Percentiles rank a stretch among this genome's conserved stretches.
phyloP scores from a whole-genome alignment of 2,113 vertebrate species.

The Hepsetus odoe region DNA sequence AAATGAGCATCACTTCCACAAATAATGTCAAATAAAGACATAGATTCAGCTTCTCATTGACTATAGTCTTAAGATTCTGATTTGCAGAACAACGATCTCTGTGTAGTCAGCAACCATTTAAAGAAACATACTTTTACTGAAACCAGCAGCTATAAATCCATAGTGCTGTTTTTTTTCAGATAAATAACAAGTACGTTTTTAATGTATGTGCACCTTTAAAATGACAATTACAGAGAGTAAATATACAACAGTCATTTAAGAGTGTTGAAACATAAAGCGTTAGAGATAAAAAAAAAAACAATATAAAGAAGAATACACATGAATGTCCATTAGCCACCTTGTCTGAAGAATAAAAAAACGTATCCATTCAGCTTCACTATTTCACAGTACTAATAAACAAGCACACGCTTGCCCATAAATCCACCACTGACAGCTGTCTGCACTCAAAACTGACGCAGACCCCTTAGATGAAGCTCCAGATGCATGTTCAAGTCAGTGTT shows the following conservation, averaged over 20 bases:
- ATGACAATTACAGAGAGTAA: constrained; percentile 6
- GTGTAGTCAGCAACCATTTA: not conserved
- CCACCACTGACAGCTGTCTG: not conserved
- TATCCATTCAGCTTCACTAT: not conserved
- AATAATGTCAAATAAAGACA: not conserved
- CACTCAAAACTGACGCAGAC: not conserved
- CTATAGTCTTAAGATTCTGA: not conserved
- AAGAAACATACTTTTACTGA: not conserved
- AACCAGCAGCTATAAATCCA: not conserved
- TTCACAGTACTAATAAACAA: not conserved
- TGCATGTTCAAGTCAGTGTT: not conserved
- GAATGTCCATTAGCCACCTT: not conserved
- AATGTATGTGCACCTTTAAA: no score
- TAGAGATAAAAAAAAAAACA: not conserved
- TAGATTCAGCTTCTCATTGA: not conserved
- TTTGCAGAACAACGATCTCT: constrained; percentile 4
- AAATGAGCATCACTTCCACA: constrained; percentile 6
- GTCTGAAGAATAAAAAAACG: not conserved
- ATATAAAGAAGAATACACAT: not conserved
- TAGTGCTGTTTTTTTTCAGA: not conserved
- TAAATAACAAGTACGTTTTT: not conserved
- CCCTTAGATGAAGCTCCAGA: not conserved
- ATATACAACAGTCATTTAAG: constrained; percentile 22
- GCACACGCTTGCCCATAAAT: not conserved
- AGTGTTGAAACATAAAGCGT: constrained; percentile 13